Evolutionary conservation across 2,888 invertebrate species (phyloP).

Genomic region (Lasioglossum morio): DNA sequence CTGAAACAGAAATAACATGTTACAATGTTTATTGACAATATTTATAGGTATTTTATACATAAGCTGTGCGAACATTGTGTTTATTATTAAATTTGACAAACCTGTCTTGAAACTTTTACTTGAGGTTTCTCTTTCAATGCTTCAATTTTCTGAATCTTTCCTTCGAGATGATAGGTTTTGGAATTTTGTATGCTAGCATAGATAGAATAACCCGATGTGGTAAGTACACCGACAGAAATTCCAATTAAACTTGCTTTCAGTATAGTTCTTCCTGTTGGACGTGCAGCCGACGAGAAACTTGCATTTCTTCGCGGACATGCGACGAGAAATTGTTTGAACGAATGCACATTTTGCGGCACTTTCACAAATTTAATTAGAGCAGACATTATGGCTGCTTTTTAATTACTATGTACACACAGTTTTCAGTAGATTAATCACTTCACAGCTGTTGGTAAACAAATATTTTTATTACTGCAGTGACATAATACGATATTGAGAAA

Average conservation of each 20-base stretch:
- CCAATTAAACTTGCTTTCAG: conserved; percentile 68
- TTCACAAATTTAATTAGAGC: conserved; percentile 31
- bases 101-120: conserved; percentile 85
- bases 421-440: conserved; percentile 11
- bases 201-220: conserved; percentile 86
- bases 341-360: conserved; percentile 21
- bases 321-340: conserved; percentile 27
- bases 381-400: conserved; percentile 19
- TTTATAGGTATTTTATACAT: background rate
- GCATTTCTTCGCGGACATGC: conserved; percentile 31
- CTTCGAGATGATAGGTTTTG: conserved; percentile 84
- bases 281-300: conserved; percentile 70
- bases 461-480: conserved; percentile 7
- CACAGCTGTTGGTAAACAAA: background rate
- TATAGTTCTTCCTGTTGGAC: conserved; percentile 63
- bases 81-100: conserved; percentile 70
- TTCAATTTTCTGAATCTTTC: conserved; percentile 80
- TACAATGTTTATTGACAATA: background rate
- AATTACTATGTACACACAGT: background rate
- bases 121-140: conserved; percentile 84
- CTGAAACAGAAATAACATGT: conserved; percentile 81
- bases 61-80: background rate
- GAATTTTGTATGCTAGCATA: conserved; percentile 83
- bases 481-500: background rate
- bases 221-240: conserved; percentile 85